Evolutionary conservation across 53 echinoderm and acorn worm genomes (phyloP).

Genomic region (Zoroaster sp.): DNA sequence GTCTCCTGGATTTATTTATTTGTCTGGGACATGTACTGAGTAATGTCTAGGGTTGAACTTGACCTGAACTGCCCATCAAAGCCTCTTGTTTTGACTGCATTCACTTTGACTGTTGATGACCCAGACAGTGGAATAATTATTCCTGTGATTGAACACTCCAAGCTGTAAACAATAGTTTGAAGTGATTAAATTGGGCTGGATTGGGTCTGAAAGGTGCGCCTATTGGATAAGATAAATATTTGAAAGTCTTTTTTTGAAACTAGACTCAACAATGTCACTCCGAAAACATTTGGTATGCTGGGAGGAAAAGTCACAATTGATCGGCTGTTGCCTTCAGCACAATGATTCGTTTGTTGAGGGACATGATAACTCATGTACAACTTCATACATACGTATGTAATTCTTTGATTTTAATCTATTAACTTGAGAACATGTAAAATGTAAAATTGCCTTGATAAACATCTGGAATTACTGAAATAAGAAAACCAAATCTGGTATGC

Average conservation of each 20-base stretch:
- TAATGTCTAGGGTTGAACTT: background rate
- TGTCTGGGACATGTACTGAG: conserved; percentile 10
- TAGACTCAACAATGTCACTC: conserved; percentile 31
- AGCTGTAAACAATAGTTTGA: conserved; percentile 12
- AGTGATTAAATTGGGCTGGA: background rate
- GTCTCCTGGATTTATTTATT: conserved; percentile 35
- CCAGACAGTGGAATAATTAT: conserved; percentile 1
- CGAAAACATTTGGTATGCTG: background rate
- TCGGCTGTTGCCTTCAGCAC: background rate
- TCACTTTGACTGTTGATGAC: background rate
- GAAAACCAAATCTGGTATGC: no score
- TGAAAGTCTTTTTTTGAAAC: background rate
- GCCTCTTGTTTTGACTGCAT: conserved; percentile 11
- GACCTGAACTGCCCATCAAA: background rate
- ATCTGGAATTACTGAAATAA: no score
- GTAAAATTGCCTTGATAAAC: background rate
- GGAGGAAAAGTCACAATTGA: conserved; percentile 1
- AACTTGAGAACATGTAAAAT: background rate
- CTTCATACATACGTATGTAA: background rate
- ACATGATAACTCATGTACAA: no score
- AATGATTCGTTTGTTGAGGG: background rate
- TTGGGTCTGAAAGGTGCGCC: background rate
- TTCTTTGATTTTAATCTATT: no score
- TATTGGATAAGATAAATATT: conserved; percentile 25
- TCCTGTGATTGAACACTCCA: background rate